Evolutionary conservation across 2,888 invertebrate species (phyloP).

Genomic region (Linnaemya tessellans): DNA sequence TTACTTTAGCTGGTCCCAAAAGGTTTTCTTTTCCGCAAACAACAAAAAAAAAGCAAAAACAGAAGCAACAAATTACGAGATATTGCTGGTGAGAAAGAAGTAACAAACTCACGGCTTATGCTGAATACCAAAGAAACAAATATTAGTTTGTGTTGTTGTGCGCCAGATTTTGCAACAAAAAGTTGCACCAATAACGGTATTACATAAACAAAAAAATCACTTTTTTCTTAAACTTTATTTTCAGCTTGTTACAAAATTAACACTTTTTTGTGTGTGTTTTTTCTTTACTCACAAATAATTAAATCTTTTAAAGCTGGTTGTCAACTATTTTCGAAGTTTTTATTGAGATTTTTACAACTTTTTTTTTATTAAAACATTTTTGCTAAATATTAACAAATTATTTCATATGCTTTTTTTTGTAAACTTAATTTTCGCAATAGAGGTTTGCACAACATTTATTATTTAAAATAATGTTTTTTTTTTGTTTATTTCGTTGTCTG

Average conservation of each 20-base stretch:
- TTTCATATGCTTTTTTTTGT: slow-evolving; percentile 1
- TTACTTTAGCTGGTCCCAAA: neutral
- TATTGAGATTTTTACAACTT: neutral
- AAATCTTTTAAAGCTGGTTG: neutral
- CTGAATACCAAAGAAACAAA: slow-evolving; percentile 2
- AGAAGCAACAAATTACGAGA: neutral
- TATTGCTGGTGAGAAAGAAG: neutral
- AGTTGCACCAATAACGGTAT: slow-evolving; percentile 10
- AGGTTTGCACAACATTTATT: slow-evolving; percentile 32
- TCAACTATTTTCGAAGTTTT: slow-evolving; percentile 4
- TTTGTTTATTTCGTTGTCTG: slow-evolving; percentile 19
- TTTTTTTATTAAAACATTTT: neutral
- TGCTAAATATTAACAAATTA: slow-evolving; percentile 23
- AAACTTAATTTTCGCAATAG: slow-evolving; percentile 56
- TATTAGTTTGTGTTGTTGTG: slow-evolving; percentile 1
- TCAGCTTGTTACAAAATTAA: slow-evolving; percentile 19
- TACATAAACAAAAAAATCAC: slow-evolving; percentile 36
- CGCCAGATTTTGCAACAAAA: slow-evolving; percentile 28
- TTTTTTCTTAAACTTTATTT: slow-evolving; percentile 36
- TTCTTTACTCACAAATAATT: too few species aligned
- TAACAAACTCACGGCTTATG: neutral
- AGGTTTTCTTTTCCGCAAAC: slow-evolving; percentile 42
- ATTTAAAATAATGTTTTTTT: neutral
- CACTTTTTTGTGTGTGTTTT: neutral
- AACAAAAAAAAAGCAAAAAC: neutral